phyloP scores from a whole-genome alignment of 2,888 invertebrate species.

The Cheilosia urbana region DNA sequence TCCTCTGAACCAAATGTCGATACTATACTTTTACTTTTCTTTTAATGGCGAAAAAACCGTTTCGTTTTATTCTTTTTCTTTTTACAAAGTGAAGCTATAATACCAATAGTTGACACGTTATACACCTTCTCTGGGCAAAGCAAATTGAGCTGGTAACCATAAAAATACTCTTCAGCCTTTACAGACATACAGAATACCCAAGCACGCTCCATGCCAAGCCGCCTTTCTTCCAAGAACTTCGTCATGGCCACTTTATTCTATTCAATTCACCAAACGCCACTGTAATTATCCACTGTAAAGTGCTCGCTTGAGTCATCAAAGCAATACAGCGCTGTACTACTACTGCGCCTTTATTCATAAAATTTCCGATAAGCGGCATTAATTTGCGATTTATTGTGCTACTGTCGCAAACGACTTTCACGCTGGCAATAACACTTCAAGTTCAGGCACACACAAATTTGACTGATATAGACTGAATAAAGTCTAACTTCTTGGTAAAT shows the following conservation, averaged over 20 bases:
- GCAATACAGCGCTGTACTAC: conserved; percentile 2
- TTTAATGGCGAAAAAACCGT: no score
- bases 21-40: no score
- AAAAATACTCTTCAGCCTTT: no score
- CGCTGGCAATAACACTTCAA: not conserved
- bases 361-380: conserved; percentile 14
- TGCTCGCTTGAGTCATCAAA: conserved; percentile 40
- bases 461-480: conserved; percentile 12
- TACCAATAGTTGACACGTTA: no score
- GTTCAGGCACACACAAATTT: not conserved
- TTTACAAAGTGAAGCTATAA: no score
- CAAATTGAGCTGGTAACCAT: no score
- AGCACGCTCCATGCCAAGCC: conserved; percentile 13
- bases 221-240: not conserved
- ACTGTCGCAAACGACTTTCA: not conserved
- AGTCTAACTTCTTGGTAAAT: conserved; percentile 55
- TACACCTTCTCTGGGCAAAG: no score
- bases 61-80: no score
- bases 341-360: conserved; percentile 2
- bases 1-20: no score
- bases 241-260: not conserved
- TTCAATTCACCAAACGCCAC: conserved; percentile 14
- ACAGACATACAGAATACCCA: no score
- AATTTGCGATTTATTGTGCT: conserved; percentile 30
- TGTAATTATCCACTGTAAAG: not conserved